These are phyloP conservation scores for Protaetia brevitarsis DNA, from an alignment of 1,140 invertebrate species.

Conservation along the genomic window DNA sequence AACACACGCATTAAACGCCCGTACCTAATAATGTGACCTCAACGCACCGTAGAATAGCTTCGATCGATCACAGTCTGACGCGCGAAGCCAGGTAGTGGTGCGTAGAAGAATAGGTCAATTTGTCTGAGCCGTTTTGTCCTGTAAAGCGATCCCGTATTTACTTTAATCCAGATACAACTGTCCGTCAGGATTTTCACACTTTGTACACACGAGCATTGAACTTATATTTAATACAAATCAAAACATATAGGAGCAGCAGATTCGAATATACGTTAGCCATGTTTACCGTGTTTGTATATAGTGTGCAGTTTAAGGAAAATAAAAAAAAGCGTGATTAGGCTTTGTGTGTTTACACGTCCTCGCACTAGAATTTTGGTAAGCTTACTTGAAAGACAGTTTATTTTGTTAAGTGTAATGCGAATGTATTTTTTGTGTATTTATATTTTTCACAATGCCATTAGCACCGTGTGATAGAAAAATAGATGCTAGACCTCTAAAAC, in stretches of 20 bases:
- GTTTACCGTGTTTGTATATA: not conserved
- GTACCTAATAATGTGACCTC: constrained; percentile 2
- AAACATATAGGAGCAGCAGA: not conserved
- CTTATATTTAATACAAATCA: constrained; percentile 21
- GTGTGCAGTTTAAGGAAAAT: not conserved
- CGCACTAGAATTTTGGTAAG: not conserved
- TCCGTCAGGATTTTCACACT: constrained; percentile 23
- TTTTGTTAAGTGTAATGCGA: too few relatives aligned
- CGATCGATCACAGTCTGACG: not conserved
- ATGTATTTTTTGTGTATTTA: too few relatives aligned
- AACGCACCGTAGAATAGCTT: not conserved
- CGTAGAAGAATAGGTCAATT: constrained; percentile 6
- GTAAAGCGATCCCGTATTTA: constrained; percentile 20
- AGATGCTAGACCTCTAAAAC: too few relatives aligned
- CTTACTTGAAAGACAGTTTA: not conserved
- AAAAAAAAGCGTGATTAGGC: not conserved
- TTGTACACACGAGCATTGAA: constrained; percentile 16
- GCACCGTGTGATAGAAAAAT: too few relatives aligned
- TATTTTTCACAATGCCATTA: too few relatives aligned
- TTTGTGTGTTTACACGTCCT: not conserved
- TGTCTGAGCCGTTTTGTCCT: constrained; percentile 20
- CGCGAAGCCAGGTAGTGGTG: not conserved
- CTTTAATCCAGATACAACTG: constrained; percentile 22
- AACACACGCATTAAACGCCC: constrained; percentile 2
- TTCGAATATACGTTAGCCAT: not conserved